Percentiles rank a stretch among this genome's conserved stretches.
These are phyloP conservation scores for Peromyscus nudipes DNA, from an alignment of 2,797 vertebrate genomes.

Conservation along the genomic window DNA sequence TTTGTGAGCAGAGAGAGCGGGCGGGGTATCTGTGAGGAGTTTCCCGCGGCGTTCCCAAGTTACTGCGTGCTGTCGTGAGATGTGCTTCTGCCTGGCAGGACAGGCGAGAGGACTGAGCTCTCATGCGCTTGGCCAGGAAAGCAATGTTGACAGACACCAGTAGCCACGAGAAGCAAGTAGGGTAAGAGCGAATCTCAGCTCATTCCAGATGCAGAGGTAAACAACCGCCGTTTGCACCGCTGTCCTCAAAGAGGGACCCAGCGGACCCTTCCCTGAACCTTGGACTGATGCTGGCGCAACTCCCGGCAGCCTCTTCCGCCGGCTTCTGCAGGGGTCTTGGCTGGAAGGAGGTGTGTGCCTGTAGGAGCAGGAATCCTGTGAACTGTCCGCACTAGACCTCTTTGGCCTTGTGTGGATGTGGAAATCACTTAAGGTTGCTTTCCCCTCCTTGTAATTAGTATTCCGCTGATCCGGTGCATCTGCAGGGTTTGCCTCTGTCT, in stretches of 20 bases:
- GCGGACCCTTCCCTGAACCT: background rate
- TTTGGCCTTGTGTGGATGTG: slow-evolving; percentile 72
- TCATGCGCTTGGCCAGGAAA: background rate
- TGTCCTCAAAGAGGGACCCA: slow-evolving; percentile 36
- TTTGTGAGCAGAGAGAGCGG: background rate
- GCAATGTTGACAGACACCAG: background rate
- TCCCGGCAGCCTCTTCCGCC: background rate
- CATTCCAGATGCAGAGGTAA: slow-evolving; percentile 54
- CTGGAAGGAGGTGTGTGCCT: background rate
- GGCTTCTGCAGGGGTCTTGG: background rate
- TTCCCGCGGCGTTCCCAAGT: slow-evolving; percentile 63
- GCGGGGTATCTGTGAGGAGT: background rate
- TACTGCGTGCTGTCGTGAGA: background rate
- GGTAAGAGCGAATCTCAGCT: slow-evolving; percentile 17
- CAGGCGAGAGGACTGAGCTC: background rate
- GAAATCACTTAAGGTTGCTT: slow-evolving; percentile 58
- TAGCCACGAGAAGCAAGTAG: background rate
- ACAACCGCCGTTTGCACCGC: background rate
- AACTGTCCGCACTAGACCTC: background rate
- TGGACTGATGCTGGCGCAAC: background rate
- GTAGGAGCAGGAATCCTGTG: background rate
- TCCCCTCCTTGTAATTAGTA: slow-evolving; percentile 87
- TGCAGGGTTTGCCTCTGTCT: slow-evolving; percentile 86
- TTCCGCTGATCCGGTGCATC: slow-evolving; percentile 87
- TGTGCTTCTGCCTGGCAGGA: background rate